Evolutionary conservation across 2,797 vertebrate species (phyloP), one percentile per base, ranked within the genome.

Genomic region (Tragopan temminckii): DNA sequence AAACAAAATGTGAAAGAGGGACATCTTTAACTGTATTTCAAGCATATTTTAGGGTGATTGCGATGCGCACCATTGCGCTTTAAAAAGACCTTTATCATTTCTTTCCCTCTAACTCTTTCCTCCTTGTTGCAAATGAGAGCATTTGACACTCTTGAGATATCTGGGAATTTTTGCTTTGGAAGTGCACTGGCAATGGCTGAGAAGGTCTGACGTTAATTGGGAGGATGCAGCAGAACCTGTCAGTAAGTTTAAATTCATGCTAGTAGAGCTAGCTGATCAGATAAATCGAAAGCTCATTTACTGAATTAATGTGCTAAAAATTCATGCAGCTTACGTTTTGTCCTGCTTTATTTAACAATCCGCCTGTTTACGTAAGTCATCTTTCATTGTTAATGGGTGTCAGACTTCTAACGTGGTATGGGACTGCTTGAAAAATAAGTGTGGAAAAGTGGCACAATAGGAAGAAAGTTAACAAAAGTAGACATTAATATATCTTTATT

Each of bases 371-470:
- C 31, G 4, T 93, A 97, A 97, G 74, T 72, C 40, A 75, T 89
- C 80, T 94, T 97, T 94, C 59, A 62, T 92, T 91, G 76, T 95
- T 97, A 97, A 92, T 97, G 97, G 88, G n/a, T 94, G 69, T 95
- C 71, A 93, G 58, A 86, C 63, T 29, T 95, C 82, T 95, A 96
- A 68, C 61, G 31, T 7, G 4, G 86, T 93, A 55, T 27, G 43
- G 31, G 27, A 46, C 87, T 59, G 4, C 72, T 76, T 55, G 74
- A 83, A 96, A 94, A 88, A 33, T 24, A 50, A 18, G 2, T 15
- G 24, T 4, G 13, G 6, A 27, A 2, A 59, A 78, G 52, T 85
- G 16, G 8, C 21, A 40, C 62, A 6, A 61, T 88, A 80, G 21
- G 66, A 79, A 80, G 58, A 74, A 63, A 50, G 36, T 90, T 77